Evolutionary conservation across 1,140 invertebrate species (phyloP), one percentile per base, ranked within the genome.

Genomic region (Cydia splendana): DNA sequence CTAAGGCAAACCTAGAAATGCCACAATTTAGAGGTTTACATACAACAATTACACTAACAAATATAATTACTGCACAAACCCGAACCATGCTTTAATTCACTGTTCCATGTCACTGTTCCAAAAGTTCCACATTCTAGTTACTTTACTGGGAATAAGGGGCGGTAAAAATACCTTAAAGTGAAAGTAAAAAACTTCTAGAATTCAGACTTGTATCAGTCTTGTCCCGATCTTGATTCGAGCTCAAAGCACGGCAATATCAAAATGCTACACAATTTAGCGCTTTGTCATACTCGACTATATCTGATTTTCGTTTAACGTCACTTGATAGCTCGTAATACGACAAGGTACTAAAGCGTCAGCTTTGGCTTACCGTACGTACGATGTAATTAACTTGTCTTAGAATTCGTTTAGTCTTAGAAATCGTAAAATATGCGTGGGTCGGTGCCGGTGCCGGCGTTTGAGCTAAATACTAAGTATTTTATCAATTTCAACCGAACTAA

Each of bases 161-260:
- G 30, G 62, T 45, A 67, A 67, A 76, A 69, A 71, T 38, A 71
- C 67, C 67, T 42, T 71, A 71, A 71, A 38, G 67, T 42, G 34
- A 71, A 71, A 71, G 67, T 71, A 71, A 71, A 71, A 71, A 71
- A 38, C 38, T 51, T 76, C 75, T 76, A 76, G 71, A 79, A 79
- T 84, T 87, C 82, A 87, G 85, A 85, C 85, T 87, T 88, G 77
- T 9, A 84, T 86, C 86, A 88, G 87, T 87, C 86, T 87, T 83
- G 80, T 81, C 81, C 78, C 85, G 81, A 82, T 62, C 75, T 48
- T 30, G 57, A 78, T 81, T 65, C 74, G 76, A 45, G 69, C 74
- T 67, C 57, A 74, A 74, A 76, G 48, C 62, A 38, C 28, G 62
- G 34, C 75, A 69, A 67, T 67, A 67, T 24, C 42, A 65, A 73